Base-by-base conservation (phyloP, 2,113 vertebrate species). In the Ciconia boyciana region DNA sequence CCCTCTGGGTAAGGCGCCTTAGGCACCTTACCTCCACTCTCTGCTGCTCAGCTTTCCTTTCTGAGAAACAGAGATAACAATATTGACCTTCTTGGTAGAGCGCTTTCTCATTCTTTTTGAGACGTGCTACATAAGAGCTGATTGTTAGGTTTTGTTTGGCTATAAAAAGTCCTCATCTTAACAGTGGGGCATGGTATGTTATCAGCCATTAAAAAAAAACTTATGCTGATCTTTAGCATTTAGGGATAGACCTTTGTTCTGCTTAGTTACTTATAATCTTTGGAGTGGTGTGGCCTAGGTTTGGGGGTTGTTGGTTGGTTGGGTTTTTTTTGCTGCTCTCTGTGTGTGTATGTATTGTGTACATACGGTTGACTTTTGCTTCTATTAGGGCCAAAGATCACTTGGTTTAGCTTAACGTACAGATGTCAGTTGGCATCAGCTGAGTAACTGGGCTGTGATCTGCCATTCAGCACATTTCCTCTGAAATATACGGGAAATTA, bases 241-340 rank as follows among this genome's bases (percentile, higher is more conserved):
- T 81, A 81, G 34, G 88, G 43, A 15, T 60, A 75, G 89, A 94
- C 92, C 96, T 97, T 96, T 96, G 94, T 43, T 89, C 95, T 82
- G 61, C 57, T 84, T 81, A 81, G 89, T 94, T 91, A 87, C 77
- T 94, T 89, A 84, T 84, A 79, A 93, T 68, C 91, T 83, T 79
- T 36, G 39, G 44, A 70, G 66, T 41, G 51, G 49, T 70, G 54
- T 68, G 62, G 62, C 24, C 60, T 68, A 25, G 21, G 16, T 78
- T 89, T 55, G 83, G 24, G 39, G 39, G 39, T 39, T 39, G 39
- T 39, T 39, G 39, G 39, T 39, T 39, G 39, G 8, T 39, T 39
- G 39, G 39, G 39, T 8, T 39, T 21, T 7, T 4, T 70, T 55
- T n/a, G 5, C 54, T 64, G 22, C 6, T 60, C 58, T 87, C 1